Conservation (phyloP, 2,888 invertebrate species). For the Maniola hyperantus region DNA sequence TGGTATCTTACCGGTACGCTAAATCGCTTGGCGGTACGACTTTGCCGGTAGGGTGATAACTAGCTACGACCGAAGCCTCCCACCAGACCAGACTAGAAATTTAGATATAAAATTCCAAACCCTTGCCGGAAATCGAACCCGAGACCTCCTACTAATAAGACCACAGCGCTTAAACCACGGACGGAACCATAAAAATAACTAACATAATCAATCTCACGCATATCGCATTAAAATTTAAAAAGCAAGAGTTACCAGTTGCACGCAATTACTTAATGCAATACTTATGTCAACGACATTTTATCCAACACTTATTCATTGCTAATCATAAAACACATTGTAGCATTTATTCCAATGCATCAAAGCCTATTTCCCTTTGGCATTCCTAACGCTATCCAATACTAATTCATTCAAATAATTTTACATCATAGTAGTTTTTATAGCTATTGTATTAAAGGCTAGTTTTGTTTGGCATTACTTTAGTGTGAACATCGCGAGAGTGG, state of each 20-base stretch:
- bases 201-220: constrained; percentile 6
- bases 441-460: neutral
- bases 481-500: neutral
- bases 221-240: constrained; percentile 7
- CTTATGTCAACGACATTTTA: constrained; percentile 7
- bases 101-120: no score
- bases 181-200: neutral
- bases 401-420: neutral
- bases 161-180: no score
- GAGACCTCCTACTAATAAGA: no score
- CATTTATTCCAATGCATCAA: neutral
- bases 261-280: neutral
- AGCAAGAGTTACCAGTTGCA: constrained; percentile 7
- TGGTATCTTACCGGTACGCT: no score
- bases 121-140: no score
- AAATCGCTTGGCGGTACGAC: no score
- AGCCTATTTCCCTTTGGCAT: neutral
- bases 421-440: neutral
- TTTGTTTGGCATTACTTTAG: neutral
- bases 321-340: neutral
- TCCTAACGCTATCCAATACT: neutral
- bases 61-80: no score
- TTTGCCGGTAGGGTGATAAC: no score
- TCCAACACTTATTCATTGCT: neutral
- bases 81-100: no score